Evolutionary conservation across 1,140 invertebrate genomes (phyloP), one percentile per base, ranked within the genome.

Genomic region (Lasaia peninsularis): DNA sequence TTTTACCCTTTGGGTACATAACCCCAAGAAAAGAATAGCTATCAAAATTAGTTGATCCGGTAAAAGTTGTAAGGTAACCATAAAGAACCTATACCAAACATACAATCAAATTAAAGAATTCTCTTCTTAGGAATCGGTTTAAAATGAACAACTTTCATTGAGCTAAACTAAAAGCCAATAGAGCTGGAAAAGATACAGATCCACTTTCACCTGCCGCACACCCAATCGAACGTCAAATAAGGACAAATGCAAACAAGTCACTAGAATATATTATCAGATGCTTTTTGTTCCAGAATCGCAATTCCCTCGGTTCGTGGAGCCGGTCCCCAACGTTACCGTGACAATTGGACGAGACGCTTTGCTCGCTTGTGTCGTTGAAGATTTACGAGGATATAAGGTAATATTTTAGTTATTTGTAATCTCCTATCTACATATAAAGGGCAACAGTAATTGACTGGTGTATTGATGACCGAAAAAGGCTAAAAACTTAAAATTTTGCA

Each of bases 351-450:
- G 96, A 50, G 96, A 97, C 78, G 97, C 96, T 10, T 89, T 97
- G 1, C 91, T 99, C 31, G 96, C 96, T n/a, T 99, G 97, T 79
- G 95, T 98, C 56, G 96, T 98, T 20, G 95, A 98, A 80, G 96
- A 97, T 88, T 92, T 99, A 21, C 93, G 94, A 69, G 93, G 93
- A 65, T 97, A 96, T 83, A 96, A 97, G 93, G 97, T 97, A 91
- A 90, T 48, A 33, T 58, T 35, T 35, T 48, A 16, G 11, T 11
- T 18, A 35, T 34, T 28, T 28, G 24, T 28, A 28, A 28, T 7
- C 8, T 6, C 5, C 24, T 28, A 7, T 28, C 8, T 3, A 28
- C 24, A n/a, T n/a, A n/a, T n/a, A n/a, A n/a, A n/a, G n/a, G n/a
- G n/a, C n/a, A n/a, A n/a, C n/a, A n/a, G n/a, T n/a, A n/a, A n/a